Conservation (phyloP, 2,888 invertebrate species). For the Drosophila putrida region DNA sequence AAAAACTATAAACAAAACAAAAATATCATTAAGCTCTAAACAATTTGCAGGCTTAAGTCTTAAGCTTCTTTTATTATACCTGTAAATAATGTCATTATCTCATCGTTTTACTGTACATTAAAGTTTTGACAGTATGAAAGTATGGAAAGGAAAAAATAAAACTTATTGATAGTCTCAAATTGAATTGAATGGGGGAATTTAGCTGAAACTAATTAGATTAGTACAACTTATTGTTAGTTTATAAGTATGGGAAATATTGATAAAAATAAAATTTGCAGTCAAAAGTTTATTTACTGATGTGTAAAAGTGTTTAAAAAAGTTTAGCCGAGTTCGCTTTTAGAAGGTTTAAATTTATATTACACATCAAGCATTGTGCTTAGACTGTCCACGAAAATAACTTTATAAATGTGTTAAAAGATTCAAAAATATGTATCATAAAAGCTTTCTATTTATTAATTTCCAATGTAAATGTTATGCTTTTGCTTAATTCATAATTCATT, state of each 20-base stretch:
- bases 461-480: constrained; percentile 27
- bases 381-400: neutral
- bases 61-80: constrained; percentile 26
- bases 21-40: constrained; percentile 20
- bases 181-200: neutral
- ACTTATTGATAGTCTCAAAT: neutral
- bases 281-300: too few relatives aligned
- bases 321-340: neutral
- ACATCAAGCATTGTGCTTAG: neutral
- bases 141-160: constrained; percentile 2
- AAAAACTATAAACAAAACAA: constrained; percentile 18
- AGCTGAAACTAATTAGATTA: constrained; percentile 7
- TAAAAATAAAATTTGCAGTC: too few relatives aligned
- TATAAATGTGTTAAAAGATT: neutral
- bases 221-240: neutral
- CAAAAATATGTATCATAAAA: neutral
- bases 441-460: constrained; percentile 2
- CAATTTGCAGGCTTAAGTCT: constrained; percentile 33
- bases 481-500: constrained; percentile 40
- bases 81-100: constrained; percentile 50
- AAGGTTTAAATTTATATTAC: neutral
- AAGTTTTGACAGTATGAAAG: constrained; percentile 16
- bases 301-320: neutral
- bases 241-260: too few relatives aligned
- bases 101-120: constrained; percentile 28